Percentiles rank a stretch among this genome's conserved stretches.
These are phyloP conservation scores for Phrynosoma blainvillii DNA, from an alignment of 2,113 vertebrate genomes.

Conservation along the genomic window DNA sequence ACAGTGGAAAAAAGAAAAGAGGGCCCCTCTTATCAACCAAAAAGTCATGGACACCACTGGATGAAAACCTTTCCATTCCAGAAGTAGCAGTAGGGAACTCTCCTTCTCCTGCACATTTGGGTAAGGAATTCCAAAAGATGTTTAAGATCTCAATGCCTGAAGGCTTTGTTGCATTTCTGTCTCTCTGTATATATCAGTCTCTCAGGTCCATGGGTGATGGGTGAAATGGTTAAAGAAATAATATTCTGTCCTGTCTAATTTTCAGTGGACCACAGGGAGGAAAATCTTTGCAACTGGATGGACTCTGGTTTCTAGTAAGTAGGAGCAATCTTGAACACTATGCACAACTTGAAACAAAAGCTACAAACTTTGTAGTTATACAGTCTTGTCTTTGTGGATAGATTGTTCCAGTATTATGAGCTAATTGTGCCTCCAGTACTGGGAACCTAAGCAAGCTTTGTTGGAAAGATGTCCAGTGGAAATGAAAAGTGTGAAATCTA, in stretches of 20 bases:
- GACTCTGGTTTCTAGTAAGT: conserved; percentile 66
- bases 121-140: conserved; percentile 27
- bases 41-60: conserved; percentile 18
- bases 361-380: neutral
- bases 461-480: neutral
- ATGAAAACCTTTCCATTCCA: conserved; percentile 29
- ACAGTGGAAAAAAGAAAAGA: conserved; percentile 37
- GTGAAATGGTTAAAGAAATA: neutral
- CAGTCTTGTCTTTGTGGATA: neutral
- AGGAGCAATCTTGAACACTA: conserved; percentile 1
- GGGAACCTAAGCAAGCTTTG: neutral
- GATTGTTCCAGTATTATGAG: neutral
- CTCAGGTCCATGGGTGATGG: neutral
- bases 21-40: conserved; percentile 43
- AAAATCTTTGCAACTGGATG: conserved; percentile 59
- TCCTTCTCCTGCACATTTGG: neutral
- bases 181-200: too few species aligned
- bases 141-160: neutral
- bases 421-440: neutral
- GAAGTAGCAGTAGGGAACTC: neutral
- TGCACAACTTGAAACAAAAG: too few species aligned
- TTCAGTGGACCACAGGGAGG: conserved; percentile 57
- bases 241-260: conserved; percentile 25
- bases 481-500: neutral
- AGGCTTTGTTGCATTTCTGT: neutral